These are phyloP conservation scores for Callaeas wilsoni DNA, from an alignment of 2,113 vertebrate species.

Conservation along the genomic window DNA sequence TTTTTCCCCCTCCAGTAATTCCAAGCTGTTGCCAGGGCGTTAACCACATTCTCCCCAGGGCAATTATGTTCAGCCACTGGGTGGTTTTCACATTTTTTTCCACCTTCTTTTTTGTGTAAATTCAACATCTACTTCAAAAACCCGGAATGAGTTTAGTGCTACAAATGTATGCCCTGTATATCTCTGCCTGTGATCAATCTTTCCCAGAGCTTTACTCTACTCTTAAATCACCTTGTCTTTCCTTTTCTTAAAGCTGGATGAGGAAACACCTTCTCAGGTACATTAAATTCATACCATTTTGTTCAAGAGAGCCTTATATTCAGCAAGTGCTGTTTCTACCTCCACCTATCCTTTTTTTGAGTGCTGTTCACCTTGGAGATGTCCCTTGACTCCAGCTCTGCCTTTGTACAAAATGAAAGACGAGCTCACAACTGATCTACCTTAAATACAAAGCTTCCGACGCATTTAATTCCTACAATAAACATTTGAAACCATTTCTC, in stretches of 20 bases:
- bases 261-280: background rate
- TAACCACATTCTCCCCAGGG: constrained; percentile 14
- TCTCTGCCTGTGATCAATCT: background rate
- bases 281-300: background rate
- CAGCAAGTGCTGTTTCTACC: background rate
- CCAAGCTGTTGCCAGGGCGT: background rate
- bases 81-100: background rate
- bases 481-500: background rate
- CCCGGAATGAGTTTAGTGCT: background rate
- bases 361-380: background rate
- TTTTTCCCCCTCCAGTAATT: background rate
- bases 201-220: background rate
- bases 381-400: background rate
- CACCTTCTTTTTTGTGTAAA: background rate
- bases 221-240: background rate
- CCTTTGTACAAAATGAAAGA: background rate
- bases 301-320: background rate
- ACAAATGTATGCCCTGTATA: background rate
- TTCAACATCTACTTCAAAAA: background rate
- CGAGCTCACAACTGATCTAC: fast-evolving
- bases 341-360: background rate
- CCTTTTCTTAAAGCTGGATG: background rate
- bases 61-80: background rate
- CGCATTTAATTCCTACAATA: fast-evolving
- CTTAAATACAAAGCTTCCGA: background rate